Percentiles rank a stretch among this genome's conserved stretches.
phyloP scores from a whole-genome alignment of 2,888 invertebrate species.

The Trissolcus brochymenae region DNA sequence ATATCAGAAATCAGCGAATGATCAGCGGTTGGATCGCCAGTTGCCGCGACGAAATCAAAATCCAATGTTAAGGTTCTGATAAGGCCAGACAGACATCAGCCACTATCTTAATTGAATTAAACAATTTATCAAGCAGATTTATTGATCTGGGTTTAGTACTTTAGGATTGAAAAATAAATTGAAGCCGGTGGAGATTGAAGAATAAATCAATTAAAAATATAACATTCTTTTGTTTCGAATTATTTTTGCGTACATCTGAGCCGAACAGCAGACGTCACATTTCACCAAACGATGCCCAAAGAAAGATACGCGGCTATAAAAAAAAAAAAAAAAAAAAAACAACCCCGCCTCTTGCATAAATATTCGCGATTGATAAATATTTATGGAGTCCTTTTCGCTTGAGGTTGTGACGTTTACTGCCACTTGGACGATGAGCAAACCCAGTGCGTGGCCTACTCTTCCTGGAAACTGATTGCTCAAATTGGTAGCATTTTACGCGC shows the following conservation, averaged over 20 bases:
- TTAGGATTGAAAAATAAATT: no score
- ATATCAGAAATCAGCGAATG: no score
- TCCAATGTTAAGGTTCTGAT: no score
- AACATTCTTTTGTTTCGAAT: no score
- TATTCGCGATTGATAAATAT: conserved; percentile 52
- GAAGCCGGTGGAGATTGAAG: no score
- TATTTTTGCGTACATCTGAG: conserved; percentile 29
- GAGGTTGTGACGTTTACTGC: conserved; percentile 51
- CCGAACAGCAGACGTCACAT: conserved; percentile 32
- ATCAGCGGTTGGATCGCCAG: no score
- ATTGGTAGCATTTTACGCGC: conserved; percentile 44
- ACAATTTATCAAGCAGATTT: no score
- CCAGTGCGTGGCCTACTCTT: conserved; percentile 23
- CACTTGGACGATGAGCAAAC: conserved; percentile 41
- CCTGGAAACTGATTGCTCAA: conserved; percentile 46
- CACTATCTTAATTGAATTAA: no score
- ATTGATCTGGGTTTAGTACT: no score
- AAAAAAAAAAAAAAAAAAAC: conserved; percentile 41
- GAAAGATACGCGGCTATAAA: conserved; percentile 25
- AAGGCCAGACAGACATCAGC: no score
- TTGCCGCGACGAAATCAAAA: no score
- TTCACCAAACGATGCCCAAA: conserved; percentile 26
- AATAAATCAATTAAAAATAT: no score
- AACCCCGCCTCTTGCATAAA: conserved; percentile 47
- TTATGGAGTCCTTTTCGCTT: conserved; percentile 51